Base-by-base conservation (phyloP, 2,888 invertebrate genomes). In the Pinctada fucata region DNA sequence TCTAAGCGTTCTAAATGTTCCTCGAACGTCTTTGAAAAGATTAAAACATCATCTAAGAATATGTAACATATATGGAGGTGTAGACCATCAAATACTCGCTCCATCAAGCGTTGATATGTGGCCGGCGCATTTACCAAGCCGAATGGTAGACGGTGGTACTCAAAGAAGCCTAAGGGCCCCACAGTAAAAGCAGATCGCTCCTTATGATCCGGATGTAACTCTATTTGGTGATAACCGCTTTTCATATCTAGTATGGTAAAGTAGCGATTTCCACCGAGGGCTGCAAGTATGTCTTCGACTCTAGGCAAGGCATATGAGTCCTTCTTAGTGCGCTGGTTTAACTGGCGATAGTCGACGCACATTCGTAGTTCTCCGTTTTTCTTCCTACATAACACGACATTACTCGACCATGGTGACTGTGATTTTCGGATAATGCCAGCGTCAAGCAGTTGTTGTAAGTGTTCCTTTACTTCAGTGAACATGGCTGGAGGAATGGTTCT, bases 121-220 rank as follows among this genome's bases (percentile, higher is more conserved):
- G n/a, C n/a, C n/a, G n/a, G n/a, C n/a, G n/a, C n/a, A n/a, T n/a
- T n/a, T n/a, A n/a, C n/a, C n/a, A n/a, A n/a, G n/a, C n/a, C n/a
- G n/a, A n/a, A n/a, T n/a, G n/a, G n/a, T 72, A 90, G 78, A 0
- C 83, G 83, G 10, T 76, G 70, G 70, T 81, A 89, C 70, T 89
- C 78, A 52, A 73, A 90, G 45, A 82, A 82, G 2, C 85, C 83
- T 10, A 82, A 72, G 47, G 71, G 52, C 1, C 79, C 78, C 5
- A 76, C 76, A 13, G 81, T 76, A 58, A 82, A 81, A 1, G 84
- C 81, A 0, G 82, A 82, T 50, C 73, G 74, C 0, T 45, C 65
- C 50, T 81, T 82, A 58, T 79, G 77, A 3, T 16, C 8, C 51
- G 81, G 82, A 3, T 77, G 70, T 65, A 79, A 48, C 45, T 49